These are phyloP conservation scores for Falco cherrug DNA, from an alignment of 2,797 vertebrate species.

Conservation along the genomic window DNA sequence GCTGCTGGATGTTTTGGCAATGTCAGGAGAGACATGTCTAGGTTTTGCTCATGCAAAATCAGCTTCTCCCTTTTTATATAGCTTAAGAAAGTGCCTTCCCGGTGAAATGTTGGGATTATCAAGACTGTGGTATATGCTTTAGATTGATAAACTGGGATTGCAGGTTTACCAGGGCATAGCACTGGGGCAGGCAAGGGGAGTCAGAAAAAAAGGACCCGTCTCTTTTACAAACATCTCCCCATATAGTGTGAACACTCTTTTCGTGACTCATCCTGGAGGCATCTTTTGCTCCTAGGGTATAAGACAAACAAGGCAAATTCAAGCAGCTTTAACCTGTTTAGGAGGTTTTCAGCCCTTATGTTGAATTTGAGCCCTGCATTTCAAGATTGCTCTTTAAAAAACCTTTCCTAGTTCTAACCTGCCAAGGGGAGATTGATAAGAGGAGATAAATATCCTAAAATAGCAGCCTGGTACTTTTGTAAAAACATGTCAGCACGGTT, in stretches of 20 bases:
- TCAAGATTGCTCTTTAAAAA: not conserved
- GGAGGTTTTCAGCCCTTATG: not conserved
- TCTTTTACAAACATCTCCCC: not conserved
- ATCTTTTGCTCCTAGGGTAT: not conserved
- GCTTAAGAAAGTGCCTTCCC: not conserved
- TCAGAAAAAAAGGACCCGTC: not conserved
- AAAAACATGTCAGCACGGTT: accelerated
- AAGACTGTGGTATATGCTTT: not conserved
- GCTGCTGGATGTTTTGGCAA: not conserved
- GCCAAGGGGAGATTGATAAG: not conserved
- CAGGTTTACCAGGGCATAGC: not conserved
- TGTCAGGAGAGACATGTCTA: not conserved
- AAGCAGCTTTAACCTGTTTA: not conserved
- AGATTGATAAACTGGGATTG: not conserved
- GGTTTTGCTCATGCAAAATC: not conserved
- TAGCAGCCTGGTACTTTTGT: not conserved
- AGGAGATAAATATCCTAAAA: not conserved
- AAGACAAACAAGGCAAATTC: not conserved
- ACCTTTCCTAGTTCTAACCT: not conserved
- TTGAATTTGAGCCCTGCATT: not conserved
- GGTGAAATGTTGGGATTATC: not conserved
- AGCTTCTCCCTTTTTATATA: not conserved
- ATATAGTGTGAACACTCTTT: not conserved
- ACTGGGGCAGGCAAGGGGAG: not conserved
- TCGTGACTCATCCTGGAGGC: not conserved